Conservation (phyloP, 2,113 vertebrate genomes). For the Dolichotis patagonum region DNA sequence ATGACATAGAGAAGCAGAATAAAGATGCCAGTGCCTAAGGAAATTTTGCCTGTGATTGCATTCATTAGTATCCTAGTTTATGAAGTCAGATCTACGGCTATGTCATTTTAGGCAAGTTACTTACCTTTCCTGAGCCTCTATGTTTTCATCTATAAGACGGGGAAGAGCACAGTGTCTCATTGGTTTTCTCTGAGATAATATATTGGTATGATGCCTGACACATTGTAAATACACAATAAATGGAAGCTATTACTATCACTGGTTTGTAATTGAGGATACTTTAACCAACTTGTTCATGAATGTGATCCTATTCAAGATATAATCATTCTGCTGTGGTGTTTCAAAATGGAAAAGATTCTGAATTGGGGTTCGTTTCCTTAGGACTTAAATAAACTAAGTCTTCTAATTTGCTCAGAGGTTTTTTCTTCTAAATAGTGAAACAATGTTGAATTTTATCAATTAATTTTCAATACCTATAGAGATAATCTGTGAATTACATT, state of each 20-base stretch:
- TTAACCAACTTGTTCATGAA: not conserved
- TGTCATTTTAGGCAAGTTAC: not conserved
- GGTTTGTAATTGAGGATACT: not conserved
- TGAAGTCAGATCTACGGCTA: not conserved
- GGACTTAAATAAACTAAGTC: not conserved
- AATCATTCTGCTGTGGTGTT: not conserved
- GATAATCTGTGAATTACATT: not conserved
- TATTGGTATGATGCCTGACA: not conserved
- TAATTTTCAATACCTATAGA: not conserved
- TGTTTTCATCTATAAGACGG: not conserved
- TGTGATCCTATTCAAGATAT: not conserved
- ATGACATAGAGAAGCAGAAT: not conserved
- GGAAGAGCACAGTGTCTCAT: not conserved
- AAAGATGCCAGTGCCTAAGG: not conserved
- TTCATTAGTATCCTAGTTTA: not conserved
- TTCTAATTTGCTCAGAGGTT: not conserved
- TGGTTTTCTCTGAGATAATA: not conserved
- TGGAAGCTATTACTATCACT: not conserved
- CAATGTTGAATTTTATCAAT: not conserved
- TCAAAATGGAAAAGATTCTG: not conserved
- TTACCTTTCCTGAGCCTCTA: not conserved
- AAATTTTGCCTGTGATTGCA: no score
- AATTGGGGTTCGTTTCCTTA: not conserved
- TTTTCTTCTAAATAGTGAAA: not conserved
- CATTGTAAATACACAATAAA: not conserved